A percentile compares a stretch with the other conserved stretches of the same genome.
phyloP scores from a whole-genome alignment of 2,797 vertebrate species.

The Pseudocheirus occidentalis region DNA sequence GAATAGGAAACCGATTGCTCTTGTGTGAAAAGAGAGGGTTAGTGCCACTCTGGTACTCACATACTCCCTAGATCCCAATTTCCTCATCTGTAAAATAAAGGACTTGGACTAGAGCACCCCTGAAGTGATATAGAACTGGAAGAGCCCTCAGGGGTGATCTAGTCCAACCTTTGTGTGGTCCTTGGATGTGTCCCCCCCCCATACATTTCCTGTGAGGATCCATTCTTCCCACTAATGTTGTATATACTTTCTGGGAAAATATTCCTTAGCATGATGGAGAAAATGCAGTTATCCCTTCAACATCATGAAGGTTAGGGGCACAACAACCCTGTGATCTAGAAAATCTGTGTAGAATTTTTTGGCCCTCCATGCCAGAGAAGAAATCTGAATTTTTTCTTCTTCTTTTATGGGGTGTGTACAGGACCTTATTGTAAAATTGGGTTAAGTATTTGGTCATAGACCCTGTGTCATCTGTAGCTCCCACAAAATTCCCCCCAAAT shows the following conservation, averaged over 20 bases:
- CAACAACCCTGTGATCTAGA: neutral
- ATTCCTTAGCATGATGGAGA: neutral
- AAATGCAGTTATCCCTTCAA: neutral
- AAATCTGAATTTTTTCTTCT: no score
- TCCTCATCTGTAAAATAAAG: neutral
- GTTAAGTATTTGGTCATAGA: no score
- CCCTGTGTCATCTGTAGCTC: no score
- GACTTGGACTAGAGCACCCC: neutral
- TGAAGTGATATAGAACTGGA: neutral
- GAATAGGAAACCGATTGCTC: neutral
- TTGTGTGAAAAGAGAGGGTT: neutral
- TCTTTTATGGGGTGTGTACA: no score
- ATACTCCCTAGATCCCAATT: neutral
- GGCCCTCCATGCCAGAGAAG: no score
- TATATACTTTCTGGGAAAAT: neutral
- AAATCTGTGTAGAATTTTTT: neutral
- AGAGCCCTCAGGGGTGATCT: neutral
- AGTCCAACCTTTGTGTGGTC: neutral
- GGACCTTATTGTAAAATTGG: no score
- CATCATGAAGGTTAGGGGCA: fast-evolving
- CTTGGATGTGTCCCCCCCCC: neutral
- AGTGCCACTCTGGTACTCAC: neutral
- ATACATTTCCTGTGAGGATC: neutral
- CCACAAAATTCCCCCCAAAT: no score
- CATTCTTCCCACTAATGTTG: neutral